Conservation (phyloP, 2,113 vertebrate species). For the Collichthys lucidus region DNA sequence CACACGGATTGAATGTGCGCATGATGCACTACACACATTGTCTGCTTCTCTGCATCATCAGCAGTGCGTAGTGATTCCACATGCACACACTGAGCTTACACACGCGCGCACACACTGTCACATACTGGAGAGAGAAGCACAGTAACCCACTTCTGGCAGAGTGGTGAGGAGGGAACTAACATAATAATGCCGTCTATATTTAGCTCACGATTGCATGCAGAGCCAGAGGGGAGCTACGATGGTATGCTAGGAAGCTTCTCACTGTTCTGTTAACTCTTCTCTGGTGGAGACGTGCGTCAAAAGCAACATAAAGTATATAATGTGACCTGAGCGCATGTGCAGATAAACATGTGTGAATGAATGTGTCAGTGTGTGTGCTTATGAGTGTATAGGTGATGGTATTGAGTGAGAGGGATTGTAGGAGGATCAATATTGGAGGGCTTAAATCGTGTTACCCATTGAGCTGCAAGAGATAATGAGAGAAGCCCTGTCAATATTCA, state of each 20-base stretch:
- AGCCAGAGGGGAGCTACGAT: constrained; percentile 58
- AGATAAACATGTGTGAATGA: constrained; percentile 8
- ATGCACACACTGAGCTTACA: constrained; percentile 28
- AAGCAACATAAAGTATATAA: neutral
- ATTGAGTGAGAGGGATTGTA: constrained; percentile 46
- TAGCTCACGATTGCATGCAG: constrained; percentile 69
- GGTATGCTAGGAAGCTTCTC: constrained; percentile 50
- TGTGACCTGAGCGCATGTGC: constrained; percentile 14
- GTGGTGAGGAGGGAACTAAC: constrained; percentile 59
- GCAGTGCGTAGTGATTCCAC: constrained; percentile 61
- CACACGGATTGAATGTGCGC: constrained; percentile 60
- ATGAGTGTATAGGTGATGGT: constrained; percentile 32
- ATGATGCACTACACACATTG: constrained; percentile 69
- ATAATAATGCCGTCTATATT: constrained; percentile 79
- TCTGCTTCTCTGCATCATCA: constrained; percentile 72
- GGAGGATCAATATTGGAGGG: constrained; percentile 63
- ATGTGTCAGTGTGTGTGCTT: constrained; percentile 19
- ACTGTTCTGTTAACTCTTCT: constrained; percentile 43
- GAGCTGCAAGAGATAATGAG: constrained; percentile 65
- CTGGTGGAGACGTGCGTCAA: constrained; percentile 21
- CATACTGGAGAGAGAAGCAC: constrained; percentile 67
- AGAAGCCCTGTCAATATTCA: constrained; percentile 71
- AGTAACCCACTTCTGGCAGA: constrained; percentile 81
- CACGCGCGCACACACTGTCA: constrained; percentile 27
- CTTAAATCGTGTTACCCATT: constrained; percentile 69